A percentile compares a stretch with the other conserved stretches of the same genome.
Evolutionary conservation across 2,888 invertebrate genomes (phyloP).

Genomic region (Protophormia terraenovae): DNA sequence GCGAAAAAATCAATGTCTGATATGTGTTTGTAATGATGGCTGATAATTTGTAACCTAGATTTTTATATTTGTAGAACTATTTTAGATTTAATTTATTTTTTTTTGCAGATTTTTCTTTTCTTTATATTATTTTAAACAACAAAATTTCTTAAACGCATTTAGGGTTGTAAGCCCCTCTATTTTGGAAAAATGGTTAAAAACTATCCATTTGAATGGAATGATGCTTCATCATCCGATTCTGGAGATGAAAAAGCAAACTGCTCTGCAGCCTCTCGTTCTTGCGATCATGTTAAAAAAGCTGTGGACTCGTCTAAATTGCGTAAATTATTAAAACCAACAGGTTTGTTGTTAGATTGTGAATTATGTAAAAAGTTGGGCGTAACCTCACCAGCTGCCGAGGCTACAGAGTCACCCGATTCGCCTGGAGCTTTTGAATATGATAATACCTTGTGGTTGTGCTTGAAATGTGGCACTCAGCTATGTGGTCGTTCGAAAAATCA

Average conservation of each 20-base stretch:
- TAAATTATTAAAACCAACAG: constrained; percentile 83
- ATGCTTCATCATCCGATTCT: constrained; percentile 87
- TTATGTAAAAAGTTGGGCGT: constrained; percentile 83
- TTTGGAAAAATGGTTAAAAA: constrained; percentile 82
- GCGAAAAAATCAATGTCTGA: constrained; percentile 7
- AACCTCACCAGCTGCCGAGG: constrained; percentile 81
- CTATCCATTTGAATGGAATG: constrained; percentile 87
- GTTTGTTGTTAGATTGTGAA: constrained; percentile 83
- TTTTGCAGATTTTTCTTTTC: constrained; percentile 1
- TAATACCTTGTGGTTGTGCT: constrained; percentile 88
- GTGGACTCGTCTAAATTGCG: constrained; percentile 85
- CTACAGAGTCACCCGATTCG: constrained; percentile 8
- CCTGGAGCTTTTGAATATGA: constrained; percentile 81
- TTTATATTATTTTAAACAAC: background rate
- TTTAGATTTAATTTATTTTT: background rate
- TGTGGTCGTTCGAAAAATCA: constrained; percentile 87
- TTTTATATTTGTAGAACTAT: background rate
- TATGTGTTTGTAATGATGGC: background rate
- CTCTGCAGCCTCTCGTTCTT: constrained; percentile 81
- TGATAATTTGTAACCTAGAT: constrained; percentile 9
- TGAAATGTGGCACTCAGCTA: constrained; percentile 89
- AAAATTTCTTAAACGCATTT: background rate
- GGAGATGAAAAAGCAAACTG: constrained; percentile 85
- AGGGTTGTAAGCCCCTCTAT: background rate
- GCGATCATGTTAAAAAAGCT: constrained; percentile 87